Base-by-base conservation (phyloP, 1,140 invertebrate genomes). In the Euura lappo region DNA sequence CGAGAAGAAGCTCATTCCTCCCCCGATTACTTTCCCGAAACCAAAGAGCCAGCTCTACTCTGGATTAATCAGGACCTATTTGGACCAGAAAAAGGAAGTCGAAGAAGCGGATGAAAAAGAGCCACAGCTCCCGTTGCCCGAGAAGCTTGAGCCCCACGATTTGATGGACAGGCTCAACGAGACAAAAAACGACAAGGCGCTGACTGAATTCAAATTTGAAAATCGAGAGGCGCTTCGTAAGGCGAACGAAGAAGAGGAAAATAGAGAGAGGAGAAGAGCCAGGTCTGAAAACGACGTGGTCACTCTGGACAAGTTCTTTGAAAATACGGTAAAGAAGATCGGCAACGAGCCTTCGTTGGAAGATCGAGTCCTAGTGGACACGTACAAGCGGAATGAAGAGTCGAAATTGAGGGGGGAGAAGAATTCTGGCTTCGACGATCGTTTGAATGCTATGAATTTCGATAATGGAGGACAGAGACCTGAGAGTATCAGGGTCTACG, bases 1-100 rank as follows among this genome's bases (percentile, higher is more conserved):
- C 1, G 78, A 74, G n/a, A 28, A 82, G 44, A 79, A 80, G 28
- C 77, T 84, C 45, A 28, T 84, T 44, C 68, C 72, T 44, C 71
- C 77, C 8, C 74, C 77, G 65, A 72, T 75, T 67, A 64, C 72
- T 75, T 71, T 85, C 65, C 82, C 82, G 28, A 77, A 77, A 66
- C 86, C 87, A 7, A 81, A 76, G 45, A 80, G 75, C 72, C 74
- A 65, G 73, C 71, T 81, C 13, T 85, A 78, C 60, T 70, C 76
- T 6, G 78, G 5, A 68, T 75, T 84, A 13, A 47, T 83, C 65
- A 45, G 74, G 60, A 42, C 65, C 45, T 73, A 65, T 47, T 0
- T 76, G 10, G 46, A 78, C 13, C 2, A 65, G 1, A 66, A 76
- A 60, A 60, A 60, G 51, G 51, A 60, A 11, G 64, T 11, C 8